Evolutionary conservation across 1,140 invertebrate genomes (phyloP).

Genomic region (Orchestia grillus): DNA sequence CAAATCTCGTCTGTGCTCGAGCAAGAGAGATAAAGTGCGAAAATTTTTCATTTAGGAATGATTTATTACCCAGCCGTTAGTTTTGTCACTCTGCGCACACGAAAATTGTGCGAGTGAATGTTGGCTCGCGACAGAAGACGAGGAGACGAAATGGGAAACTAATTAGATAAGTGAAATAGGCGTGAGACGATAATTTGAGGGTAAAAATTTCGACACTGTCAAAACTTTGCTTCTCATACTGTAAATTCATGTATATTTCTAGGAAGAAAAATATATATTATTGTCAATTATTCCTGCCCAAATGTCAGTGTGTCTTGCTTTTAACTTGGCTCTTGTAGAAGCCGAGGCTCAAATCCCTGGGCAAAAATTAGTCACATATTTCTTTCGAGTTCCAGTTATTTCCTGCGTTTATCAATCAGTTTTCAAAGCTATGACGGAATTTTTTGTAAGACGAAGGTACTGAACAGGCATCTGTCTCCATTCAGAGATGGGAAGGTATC

Average conservation of each 20-base stretch:
- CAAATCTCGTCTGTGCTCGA: neutral
- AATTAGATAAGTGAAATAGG: neutral
- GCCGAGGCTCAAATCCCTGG: no score
- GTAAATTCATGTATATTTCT: neutral
- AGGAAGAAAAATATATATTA: no score
- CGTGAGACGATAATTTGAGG: neutral
- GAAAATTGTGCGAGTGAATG: neutral
- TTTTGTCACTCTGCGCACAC: neutral
- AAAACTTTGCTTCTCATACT: neutral
- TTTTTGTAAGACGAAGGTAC: no score
- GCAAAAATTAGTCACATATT: no score
- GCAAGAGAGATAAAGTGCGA: neutral
- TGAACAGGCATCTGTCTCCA: no score
- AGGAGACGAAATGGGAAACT: neutral
- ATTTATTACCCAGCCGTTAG: neutral
- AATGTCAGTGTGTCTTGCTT: no score
- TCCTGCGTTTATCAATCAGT: no score
- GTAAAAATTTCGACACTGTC: neutral
- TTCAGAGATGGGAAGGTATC: no score
- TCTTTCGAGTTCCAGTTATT: no score
- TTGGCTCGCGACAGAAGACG: neutral
- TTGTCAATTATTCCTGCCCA: no score
- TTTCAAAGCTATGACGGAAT: no score
- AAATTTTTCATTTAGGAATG: neutral
- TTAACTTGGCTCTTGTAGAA: no score